phyloP scores from a whole-genome alignment of 1,140 invertebrate genomes.

The Drosophila parvula region DNA sequence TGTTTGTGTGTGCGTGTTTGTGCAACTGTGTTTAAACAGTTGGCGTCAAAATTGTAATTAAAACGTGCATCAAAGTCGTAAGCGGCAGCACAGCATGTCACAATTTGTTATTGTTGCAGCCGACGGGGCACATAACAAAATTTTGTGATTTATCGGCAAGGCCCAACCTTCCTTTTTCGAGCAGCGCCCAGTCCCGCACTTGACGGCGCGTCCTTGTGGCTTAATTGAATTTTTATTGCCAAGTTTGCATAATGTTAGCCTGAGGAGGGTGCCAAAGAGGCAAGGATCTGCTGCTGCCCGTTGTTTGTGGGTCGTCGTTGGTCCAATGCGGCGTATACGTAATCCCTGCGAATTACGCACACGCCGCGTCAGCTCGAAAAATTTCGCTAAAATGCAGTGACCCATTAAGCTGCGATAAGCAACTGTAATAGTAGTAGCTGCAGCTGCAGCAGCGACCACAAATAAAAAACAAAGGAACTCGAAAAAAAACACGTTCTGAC shows the following conservation, averaged over 20 bases:
- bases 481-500: not conserved
- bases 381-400: constrained; percentile 55
- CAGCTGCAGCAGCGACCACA: constrained; percentile 7
- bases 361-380: constrained; percentile 48
- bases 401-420: constrained; percentile 56
- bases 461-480: not conserved
- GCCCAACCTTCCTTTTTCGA: constrained; percentile 5
- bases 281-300: constrained; percentile 13
- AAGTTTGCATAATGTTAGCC: constrained; percentile 77
- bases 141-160: constrained; percentile 56
- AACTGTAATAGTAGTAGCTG: constrained; percentile 17
- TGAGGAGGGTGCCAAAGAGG: constrained; percentile 5
- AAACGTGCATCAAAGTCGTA: constrained; percentile 80
- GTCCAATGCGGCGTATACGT: constrained; percentile 52
- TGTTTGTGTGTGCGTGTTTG: constrained; percentile 20
- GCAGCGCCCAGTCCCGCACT: constrained; percentile 34
- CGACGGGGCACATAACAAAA: constrained; percentile 26
- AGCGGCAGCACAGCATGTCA: constrained; percentile 71
- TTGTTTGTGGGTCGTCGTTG: not conserved
- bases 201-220: constrained; percentile 71
- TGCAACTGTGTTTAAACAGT: constrained; percentile 72
- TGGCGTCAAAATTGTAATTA: constrained; percentile 82
- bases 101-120: constrained; percentile 61
- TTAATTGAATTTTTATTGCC: constrained; percentile 83
- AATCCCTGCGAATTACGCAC: constrained; percentile 63